Conservation (phyloP, 2,797 vertebrate species). For the Pteropus rufus region DNA sequence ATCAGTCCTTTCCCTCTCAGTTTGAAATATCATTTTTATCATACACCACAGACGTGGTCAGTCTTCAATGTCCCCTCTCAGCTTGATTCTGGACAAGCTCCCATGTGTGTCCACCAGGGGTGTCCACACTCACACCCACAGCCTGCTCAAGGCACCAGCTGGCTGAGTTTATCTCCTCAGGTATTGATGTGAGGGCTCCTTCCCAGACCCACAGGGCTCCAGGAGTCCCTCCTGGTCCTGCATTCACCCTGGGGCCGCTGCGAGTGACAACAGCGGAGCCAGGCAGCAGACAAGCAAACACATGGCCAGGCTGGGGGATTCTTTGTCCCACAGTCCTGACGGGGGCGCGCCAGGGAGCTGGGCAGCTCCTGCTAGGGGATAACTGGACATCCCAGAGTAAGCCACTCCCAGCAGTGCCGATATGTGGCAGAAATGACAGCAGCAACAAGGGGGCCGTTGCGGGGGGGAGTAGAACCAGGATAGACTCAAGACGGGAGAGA, state of each 20-base stretch:
- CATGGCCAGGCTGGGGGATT: neutral
- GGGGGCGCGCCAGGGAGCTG: neutral
- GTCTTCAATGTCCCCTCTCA: neutral
- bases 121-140: neutral
- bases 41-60: neutral
- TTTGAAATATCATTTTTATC: neutral
- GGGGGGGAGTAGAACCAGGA: no score
- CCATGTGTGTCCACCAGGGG: neutral
- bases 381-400: neutral
- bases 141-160: neutral
- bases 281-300: neutral
- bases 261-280: neutral
- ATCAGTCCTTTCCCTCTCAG: neutral
- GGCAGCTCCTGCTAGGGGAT: neutral
- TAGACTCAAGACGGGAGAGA: neutral
- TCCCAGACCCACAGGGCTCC: neutral
- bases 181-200: neutral
- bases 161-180: neutral
- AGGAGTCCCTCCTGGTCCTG: neutral
- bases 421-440: neutral
- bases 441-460: neutral
- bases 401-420: neutral
- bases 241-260: neutral
- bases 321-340: neutral
- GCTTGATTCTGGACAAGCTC: neutral